phyloP scores from a whole-genome alignment of 2,888 invertebrate species.

The Dilophus febrilis region DNA sequence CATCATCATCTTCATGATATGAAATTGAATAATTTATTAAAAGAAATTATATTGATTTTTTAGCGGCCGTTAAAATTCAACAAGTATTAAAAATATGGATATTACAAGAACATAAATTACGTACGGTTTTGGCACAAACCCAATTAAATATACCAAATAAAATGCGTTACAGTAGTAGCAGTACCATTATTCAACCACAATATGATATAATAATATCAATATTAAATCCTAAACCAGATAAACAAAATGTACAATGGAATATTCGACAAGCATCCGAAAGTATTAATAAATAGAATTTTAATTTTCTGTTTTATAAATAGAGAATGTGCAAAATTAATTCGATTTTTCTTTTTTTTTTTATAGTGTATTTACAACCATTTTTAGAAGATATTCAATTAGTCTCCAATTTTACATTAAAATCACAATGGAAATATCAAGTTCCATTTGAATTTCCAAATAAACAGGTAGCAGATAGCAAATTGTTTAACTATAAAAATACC shows the following conservation, averaged over 20 bases:
- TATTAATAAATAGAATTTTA: conserved; percentile 18
- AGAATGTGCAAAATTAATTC: conserved; percentile 1
- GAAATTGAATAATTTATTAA: conserved; percentile 1
- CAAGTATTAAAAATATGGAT: conserved; percentile 37
- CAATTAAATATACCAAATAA: conserved; percentile 29
- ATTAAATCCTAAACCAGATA: conserved; percentile 65
- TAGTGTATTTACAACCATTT: conserved; percentile 65
- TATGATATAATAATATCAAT: conserved; percentile 71
- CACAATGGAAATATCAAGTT: conserved; percentile 74
- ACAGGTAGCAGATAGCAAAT: conserved; percentile 29
- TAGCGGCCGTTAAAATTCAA: conserved; percentile 34
- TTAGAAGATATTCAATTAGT: conserved; percentile 49
- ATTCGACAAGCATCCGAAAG: conserved; percentile 49
- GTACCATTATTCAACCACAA: conserved; percentile 38
- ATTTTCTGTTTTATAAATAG: too few species aligned
- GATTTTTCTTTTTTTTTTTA: too few species aligned
- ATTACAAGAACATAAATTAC: conserved; percentile 32
- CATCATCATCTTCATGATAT: neutral
- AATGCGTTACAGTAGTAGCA: conserved; percentile 18
- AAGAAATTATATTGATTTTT: conserved; percentile 11
- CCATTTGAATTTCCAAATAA: conserved; percentile 58
- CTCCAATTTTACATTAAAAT: conserved; percentile 66
- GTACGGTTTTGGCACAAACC: conserved; percentile 27
- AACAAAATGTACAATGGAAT: conserved; percentile 48
- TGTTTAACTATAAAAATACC: neutral